phyloP scores from a whole-genome alignment of 2,797 vertebrate genomes.

The Halcyon leucocephala region DNA sequence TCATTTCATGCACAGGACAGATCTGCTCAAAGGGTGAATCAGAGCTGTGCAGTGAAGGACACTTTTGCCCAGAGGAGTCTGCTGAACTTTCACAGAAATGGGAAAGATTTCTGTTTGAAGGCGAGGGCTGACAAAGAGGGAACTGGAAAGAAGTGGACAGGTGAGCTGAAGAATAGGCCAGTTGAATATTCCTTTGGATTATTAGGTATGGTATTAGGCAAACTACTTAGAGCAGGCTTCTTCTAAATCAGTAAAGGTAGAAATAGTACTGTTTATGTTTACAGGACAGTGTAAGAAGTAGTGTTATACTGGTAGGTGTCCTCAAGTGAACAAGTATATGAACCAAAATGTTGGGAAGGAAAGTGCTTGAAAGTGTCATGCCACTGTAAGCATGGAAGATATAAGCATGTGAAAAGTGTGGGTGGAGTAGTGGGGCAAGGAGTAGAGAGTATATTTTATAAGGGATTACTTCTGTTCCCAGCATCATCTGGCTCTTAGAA shows the following conservation, averaged over 20 bases:
- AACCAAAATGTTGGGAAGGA: neutral
- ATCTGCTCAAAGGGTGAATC: neutral
- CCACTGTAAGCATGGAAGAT: neutral
- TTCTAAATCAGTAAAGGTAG: neutral
- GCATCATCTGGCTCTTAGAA: neutral
- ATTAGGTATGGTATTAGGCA: neutral
- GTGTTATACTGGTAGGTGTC: neutral
- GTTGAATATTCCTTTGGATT: neutral
- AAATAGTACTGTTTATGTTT: neutral
- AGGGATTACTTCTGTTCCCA: neutral
- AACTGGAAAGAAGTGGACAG: neutral
- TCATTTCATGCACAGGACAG: neutral
- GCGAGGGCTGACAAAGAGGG: neutral
- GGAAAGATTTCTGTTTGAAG: neutral
- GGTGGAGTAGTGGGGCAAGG: neutral
- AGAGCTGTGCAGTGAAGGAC: neutral
- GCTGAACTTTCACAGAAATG: neutral
- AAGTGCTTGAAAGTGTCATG: neutral
- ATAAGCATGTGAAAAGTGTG: neutral
- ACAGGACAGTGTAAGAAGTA: neutral
- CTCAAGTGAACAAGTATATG: neutral
- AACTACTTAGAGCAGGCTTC: neutral
- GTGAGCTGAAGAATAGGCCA: neutral
- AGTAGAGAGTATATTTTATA: neutral
- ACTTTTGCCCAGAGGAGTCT: neutral